A percentile compares a stretch with the other conserved stretches of the same genome.
Conservation (phyloP, 1,140 invertebrate genomes). For the Megalonaias nervosa region DNA sequence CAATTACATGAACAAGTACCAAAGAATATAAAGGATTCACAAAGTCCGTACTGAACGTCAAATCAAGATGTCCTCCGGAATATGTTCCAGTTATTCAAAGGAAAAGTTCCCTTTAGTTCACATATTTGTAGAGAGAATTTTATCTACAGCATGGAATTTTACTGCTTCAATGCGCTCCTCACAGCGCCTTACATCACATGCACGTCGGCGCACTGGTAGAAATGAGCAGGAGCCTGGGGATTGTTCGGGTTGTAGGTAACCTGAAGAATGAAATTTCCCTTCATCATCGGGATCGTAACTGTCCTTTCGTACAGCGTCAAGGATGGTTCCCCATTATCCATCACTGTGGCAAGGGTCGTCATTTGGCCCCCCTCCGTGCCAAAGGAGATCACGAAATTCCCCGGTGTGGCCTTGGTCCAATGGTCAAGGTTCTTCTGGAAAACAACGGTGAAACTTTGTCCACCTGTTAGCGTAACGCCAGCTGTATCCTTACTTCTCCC, state of each 20-base stretch:
- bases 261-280: slow-evolving; percentile 13
- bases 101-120: too few relatives aligned
- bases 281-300: slow-evolving; percentile 19
- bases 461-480: slow-evolving; percentile 3
- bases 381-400: slow-evolving; percentile 7
- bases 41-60: too few relatives aligned
- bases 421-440: slow-evolving; percentile 46
- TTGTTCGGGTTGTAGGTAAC: slow-evolving; percentile 31
- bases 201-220: slow-evolving; percentile 38
- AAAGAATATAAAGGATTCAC: too few relatives aligned
- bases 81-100: too few relatives aligned
- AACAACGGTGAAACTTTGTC: slow-evolving; percentile 35
- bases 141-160: too few relatives aligned
- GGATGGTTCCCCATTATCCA: slow-evolving; percentile 37
- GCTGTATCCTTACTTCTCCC: slow-evolving; percentile 5
- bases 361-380: not conserved
- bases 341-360: slow-evolving; percentile 14
- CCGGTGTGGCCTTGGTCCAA: slow-evolving; percentile 27
- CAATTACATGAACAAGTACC: too few relatives aligned
- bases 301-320: slow-evolving; percentile 27
- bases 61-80: too few relatives aligned
- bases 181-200: too few relatives aligned
- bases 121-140: too few relatives aligned
- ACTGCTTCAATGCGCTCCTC: too few relatives aligned
- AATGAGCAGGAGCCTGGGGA: slow-evolving; percentile 19